Evolutionary conservation across 2,113 vertebrate genomes (phyloP), one percentile per base, ranked within the genome.

Genomic region (Heloderma charlesbogerti): DNA sequence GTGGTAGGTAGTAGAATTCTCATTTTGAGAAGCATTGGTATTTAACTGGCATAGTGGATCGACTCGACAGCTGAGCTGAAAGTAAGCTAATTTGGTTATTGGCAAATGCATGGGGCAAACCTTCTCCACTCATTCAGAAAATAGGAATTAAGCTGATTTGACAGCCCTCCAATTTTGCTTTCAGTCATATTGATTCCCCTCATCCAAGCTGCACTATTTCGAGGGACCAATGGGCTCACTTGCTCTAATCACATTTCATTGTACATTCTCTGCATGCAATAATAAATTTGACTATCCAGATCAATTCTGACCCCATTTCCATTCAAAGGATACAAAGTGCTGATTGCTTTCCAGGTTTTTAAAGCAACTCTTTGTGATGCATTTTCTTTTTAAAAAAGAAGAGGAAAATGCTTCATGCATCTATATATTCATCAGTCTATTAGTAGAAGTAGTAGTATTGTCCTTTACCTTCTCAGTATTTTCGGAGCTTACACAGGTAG

Each of bases 141-240:
- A 96, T 95, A 95, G 95, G 95, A 97, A 97, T 97, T 98, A 96
- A 96, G 93, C 95, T 96, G 96, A 97, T 96, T 97, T 97, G 97
- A 98, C 97, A 97, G 95, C 92, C 93, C 95, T 98, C 97, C 96
- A 96, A 97, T 97, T 97, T 97, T 96, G 96, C 96, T 98, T 96
- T 98, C 98, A 98, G 90, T 96, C 72, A 92, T 97, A 98, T 98
- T 87, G 97, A 98, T 98, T 97, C 96, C 94, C 93, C 93, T 97
- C 95, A 96, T 96, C 94, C 93, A 94, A 93, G 94, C 96, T 95
- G 88, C 82, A 87, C 94, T 95, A 82, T 95, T 96, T 92, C 84
- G 90, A 94, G 91, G 94, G 91, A 95, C 89, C 95, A 96, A 97
- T 96, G 93, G 95, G 91, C 92, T 95, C 90, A 63, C 94, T 96